A percentile compares a stretch with the other conserved stretches of the same genome.
phyloP scores from a whole-genome alignment of 2,113 vertebrate species.

The Otus sunia region DNA sequence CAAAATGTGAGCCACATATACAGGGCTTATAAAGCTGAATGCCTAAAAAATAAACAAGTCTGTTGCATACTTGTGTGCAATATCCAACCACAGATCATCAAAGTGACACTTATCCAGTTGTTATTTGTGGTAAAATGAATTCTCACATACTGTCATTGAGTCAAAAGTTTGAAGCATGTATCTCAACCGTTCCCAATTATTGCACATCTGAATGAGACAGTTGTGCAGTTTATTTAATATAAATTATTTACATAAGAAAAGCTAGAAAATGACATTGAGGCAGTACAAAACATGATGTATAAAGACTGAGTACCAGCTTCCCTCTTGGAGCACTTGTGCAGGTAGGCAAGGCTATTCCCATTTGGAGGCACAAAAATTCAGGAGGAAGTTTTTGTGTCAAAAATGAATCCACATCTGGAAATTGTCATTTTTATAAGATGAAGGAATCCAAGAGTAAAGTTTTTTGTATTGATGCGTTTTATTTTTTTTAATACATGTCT shows the following conservation, averaged over 20 bases:
- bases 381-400: neutral
- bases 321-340: neutral
- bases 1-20: neutral
- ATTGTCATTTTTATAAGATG: neutral
- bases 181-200: neutral
- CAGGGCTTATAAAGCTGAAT: neutral
- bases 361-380: neutral
- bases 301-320: neutral
- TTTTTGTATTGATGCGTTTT: neutral
- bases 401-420: neutral
- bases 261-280: neutral
- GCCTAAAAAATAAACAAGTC: neutral
- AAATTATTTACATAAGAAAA: neutral
- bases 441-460: neutral
- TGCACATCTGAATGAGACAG: neutral
- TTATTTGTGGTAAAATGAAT: neutral
- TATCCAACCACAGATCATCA: neutral
- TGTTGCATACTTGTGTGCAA: neutral
- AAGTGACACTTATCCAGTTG: neutral
- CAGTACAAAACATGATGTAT: neutral
- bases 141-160: neutral
- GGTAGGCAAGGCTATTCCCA: neutral
- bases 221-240: neutral
- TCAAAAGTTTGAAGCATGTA: neutral
- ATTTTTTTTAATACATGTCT: neutral